Conservation (phyloP, 1,140 invertebrate genomes). For the Camponotus floridanus region DNA sequence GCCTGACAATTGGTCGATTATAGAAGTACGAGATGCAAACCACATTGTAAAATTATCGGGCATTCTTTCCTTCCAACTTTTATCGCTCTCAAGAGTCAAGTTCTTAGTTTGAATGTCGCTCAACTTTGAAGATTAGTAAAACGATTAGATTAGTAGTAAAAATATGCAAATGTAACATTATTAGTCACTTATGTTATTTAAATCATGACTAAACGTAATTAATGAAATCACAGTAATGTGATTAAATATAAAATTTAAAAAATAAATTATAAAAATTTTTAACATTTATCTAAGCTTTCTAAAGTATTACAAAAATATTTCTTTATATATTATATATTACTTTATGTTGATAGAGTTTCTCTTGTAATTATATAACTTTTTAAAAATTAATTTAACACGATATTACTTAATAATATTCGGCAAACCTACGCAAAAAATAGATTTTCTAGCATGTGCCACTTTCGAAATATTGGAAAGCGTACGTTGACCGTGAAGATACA, state of each 20-base stretch:
- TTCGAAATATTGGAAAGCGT: constrained; percentile 46
- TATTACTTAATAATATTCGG: background rate
- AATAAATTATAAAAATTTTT: constrained; percentile 18
- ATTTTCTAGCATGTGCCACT: constrained; percentile 33
- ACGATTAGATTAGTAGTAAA: background rate
- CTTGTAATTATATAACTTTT: constrained; percentile 2
- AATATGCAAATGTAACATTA: background rate
- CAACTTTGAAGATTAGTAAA: constrained; percentile 12
- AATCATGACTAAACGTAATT: background rate
- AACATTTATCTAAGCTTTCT: background rate
- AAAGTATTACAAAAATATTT: background rate
- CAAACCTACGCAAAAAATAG: constrained; percentile 13
- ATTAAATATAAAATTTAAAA: background rate
- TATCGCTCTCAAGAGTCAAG: background rate
- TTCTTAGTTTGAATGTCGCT: constrained; percentile 18
- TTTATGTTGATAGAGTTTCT: background rate
- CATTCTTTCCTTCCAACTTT: background rate
- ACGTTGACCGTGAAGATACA: constrained; percentile 21
- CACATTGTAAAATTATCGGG: constrained; percentile 27
- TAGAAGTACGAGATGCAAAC: background rate
- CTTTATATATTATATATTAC: background rate
- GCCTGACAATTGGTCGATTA: constrained; percentile 10
- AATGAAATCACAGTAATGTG: background rate
- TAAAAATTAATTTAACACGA: background rate
- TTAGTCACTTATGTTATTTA: background rate